These are phyloP conservation scores for Polypterus bichir DNA, from an alignment of 2,113 vertebrate genomes.

Conservation along the genomic window DNA sequence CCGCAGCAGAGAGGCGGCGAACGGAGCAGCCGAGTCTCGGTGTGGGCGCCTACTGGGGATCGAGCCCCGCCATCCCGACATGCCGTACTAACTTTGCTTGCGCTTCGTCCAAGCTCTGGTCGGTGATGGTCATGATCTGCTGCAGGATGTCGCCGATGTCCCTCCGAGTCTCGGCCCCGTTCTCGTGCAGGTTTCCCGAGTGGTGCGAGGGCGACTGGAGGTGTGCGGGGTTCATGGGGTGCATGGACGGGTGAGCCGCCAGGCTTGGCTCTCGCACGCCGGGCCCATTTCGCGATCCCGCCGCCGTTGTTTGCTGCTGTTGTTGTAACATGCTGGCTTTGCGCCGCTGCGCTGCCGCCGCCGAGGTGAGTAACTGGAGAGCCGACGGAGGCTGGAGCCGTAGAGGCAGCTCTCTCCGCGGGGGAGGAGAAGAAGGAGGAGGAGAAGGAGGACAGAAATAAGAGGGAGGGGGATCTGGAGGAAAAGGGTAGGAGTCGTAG, in stretches of 20 bases:
- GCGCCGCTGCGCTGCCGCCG: constrained; percentile 37
- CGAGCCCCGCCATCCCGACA: too few species aligned
- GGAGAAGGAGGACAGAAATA: background rate
- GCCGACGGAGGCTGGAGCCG: too few species aligned
- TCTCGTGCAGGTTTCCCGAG: constrained; percentile 61
- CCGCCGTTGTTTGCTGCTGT: constrained; percentile 49
- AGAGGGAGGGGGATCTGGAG: background rate
- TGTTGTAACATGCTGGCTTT: constrained; percentile 52
- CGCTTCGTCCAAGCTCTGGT: constrained; percentile 97
- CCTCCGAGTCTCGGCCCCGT: constrained; percentile 73
- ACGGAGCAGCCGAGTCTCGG: too few species aligned
- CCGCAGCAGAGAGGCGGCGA: too few species aligned
- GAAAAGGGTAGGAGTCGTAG: too few species aligned
- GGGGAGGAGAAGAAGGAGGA: background rate
- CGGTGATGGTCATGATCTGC: constrained; percentile 98
- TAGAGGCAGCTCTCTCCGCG: background rate
- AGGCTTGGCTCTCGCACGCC: constrained; percentile 52
- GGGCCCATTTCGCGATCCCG: constrained; percentile 35
- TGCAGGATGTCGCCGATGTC: constrained; percentile 96
- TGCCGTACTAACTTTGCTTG: constrained; percentile 75
- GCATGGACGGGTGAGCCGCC: constrained; percentile 51
- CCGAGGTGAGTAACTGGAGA: background rate
- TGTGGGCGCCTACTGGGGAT: too few species aligned
- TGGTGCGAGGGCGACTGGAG: constrained; percentile 42
- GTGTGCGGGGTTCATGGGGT: constrained; percentile 43